Conservation (phyloP, 2,113 vertebrate species). For the Sminthopsis crassicaudata region DNA sequence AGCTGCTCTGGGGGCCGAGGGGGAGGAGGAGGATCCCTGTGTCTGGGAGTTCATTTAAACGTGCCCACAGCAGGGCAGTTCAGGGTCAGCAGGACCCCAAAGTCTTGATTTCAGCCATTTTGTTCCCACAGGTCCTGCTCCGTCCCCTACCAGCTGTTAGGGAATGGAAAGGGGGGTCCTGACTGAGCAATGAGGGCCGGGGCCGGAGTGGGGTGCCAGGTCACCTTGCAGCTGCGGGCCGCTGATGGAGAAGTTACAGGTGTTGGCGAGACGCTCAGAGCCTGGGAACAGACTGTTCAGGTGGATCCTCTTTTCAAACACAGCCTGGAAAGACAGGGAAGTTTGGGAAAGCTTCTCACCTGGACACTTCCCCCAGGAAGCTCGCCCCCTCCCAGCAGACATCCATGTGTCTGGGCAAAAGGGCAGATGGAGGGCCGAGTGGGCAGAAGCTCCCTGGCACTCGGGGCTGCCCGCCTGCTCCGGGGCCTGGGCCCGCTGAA, state of each 20-base stretch:
- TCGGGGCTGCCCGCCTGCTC: no score
- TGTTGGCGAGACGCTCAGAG: slow-evolving; percentile 91
- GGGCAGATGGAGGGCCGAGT: neutral
- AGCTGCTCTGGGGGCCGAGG: neutral
- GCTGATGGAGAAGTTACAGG: slow-evolving; percentile 93
- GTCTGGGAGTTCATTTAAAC: neutral
- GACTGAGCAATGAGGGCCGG: accelerated
- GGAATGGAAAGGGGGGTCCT: neutral
- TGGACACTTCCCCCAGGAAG: neutral
- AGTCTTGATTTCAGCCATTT: accelerated
- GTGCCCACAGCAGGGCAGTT: accelerated
- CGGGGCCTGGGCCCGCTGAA: accelerated
- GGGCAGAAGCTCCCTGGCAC: neutral
- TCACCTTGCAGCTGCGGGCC: slow-evolving; percentile 92
- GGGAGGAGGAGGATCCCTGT: neutral
- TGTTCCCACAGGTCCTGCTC: neutral
- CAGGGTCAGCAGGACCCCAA: accelerated
- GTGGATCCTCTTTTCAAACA: slow-evolving; percentile 88
- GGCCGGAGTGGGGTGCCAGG: no score
- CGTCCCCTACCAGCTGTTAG: neutral
- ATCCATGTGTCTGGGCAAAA: accelerated
- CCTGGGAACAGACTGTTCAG: slow-evolving; percentile 91
- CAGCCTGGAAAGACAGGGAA: slow-evolving; percentile 80
- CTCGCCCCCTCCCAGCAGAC: no score
- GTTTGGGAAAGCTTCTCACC: neutral